These are phyloP conservation scores for Phyllotis vaccarum DNA, from an alignment of 2,797 vertebrate genomes.

Conservation along the genomic window DNA sequence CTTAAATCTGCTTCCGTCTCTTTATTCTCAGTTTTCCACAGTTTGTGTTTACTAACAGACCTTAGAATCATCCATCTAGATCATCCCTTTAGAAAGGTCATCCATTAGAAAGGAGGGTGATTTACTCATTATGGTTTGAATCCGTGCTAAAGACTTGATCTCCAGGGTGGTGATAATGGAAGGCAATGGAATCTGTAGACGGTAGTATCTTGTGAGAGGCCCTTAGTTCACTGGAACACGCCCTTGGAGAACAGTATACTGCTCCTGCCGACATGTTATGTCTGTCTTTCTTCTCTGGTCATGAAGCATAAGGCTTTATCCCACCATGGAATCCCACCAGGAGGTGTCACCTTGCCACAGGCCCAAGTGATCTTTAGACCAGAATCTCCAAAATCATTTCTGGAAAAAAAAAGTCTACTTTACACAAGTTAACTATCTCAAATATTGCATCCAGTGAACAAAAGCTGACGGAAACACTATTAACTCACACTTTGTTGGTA, in stretches of 20 bases:
- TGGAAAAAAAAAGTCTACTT: not conserved
- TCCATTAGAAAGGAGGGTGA: too few relatives aligned
- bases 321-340: not conserved
- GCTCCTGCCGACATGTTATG: not conserved
- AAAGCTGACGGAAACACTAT: not conserved
- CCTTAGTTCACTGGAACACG: not conserved
- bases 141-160: not conserved
- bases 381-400: not conserved
- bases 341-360: not conserved
- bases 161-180: not conserved
- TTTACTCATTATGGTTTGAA: not conserved
- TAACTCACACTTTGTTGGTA: conserved; percentile 35
- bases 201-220: too few relatives aligned
- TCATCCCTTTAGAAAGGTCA: not conserved
- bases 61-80: not conserved
- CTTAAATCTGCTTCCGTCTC: not conserved
- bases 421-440: not conserved
- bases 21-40: conserved; percentile 15
- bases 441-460: not conserved
- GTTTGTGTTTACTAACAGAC: not conserved
- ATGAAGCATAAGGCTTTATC: too few relatives aligned
- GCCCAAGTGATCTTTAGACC: not conserved
- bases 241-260: not conserved
- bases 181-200: not conserved
- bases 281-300: not conserved